These are phyloP conservation scores for Drosophila kanapiae DNA, from an alignment of 1,140 invertebrate species.

Conservation along the genomic window DNA sequence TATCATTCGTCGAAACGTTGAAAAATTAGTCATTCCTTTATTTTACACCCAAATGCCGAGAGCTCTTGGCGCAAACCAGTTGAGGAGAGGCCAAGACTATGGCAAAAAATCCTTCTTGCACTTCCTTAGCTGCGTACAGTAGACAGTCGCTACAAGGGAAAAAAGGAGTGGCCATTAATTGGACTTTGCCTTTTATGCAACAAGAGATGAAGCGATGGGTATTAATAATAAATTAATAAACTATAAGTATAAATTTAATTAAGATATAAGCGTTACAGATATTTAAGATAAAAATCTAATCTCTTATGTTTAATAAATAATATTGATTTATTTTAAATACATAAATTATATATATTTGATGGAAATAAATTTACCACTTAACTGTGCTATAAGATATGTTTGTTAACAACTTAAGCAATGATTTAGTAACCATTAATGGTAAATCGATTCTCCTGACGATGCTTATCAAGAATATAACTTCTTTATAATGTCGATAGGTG, in stretches of 20 bases:
- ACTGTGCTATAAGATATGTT: neutral
- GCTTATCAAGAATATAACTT: neutral
- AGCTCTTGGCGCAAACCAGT: conserved; percentile 69
- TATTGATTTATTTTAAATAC: neutral
- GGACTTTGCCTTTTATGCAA: neutral
- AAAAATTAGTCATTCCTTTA: conserved; percentile 84
- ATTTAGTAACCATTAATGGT: too few species aligned
- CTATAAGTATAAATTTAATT: too few species aligned
- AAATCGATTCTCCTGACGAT: too few species aligned
- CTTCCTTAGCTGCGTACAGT: conserved; percentile 47
- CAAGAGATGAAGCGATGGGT: neutral
- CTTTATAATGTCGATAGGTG: too few species aligned
- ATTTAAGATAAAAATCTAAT: neutral
- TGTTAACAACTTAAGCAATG: too few species aligned
- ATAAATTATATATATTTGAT: neutral
- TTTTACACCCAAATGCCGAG: conserved; percentile 83
- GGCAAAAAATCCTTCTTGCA: conserved; percentile 69
- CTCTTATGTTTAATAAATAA: neutral
- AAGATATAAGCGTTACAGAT: neutral
- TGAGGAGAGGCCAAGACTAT: conserved; percentile 33
- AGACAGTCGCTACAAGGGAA: neutral
- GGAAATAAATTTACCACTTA: neutral
- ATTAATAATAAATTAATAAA: too few species aligned
- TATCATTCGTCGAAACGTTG: conserved; percentile 84
- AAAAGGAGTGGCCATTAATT: neutral